Base-by-base conservation (phyloP, 2,113 vertebrate species). In the Microcebus ravelobensis region DNA sequence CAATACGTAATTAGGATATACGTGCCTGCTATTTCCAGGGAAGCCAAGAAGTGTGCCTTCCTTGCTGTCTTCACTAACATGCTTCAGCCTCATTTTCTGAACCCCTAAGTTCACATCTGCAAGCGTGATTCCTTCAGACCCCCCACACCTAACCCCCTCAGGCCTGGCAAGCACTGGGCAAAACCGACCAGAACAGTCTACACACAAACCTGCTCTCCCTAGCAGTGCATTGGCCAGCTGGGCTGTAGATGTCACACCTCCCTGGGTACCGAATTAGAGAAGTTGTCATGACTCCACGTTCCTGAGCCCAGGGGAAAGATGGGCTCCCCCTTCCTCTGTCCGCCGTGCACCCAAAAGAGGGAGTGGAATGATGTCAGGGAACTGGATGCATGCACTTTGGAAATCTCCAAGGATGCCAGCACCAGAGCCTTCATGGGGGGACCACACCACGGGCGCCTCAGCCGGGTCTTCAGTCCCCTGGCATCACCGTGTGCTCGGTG, bases 141-240 rank as follows among this genome's bases (percentile, higher is more conserved):
- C 5, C 5, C 1, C 55, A 13, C 5, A 0, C 4, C 1, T 6
- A 3, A n/a, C 15, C 25, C 34, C 31, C 48, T 73, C 14, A 6
- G 2, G n/a, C 45, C 12, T 29, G 61, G 61, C 11, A 42, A 27
- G 15, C 25, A n/a, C 71, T 36, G 31, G 29, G 61, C 36, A 6
- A 3, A 71, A 18, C 1, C 5, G 23, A 48, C 21, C 8, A 5
- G 21, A 82, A 87, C 39, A n/a, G 48, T 8, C 45, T 11, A 80
- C 45, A 31, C 12, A n/a, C 27, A 57, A 61, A 12, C 3, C n/a
- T 27, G 4, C 4, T 55, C 6, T 29, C 83, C 42, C 71, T 17
- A 3, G 15, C 34, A 8, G 2, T 15, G 18, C 39, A 1, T 48
- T 3, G 36, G 50, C 21, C 13, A 84, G n/a, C 10, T 34, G 59